phyloP scores from a whole-genome alignment of 2,888 invertebrate species.

The Holacanthella duospinosa region DNA sequence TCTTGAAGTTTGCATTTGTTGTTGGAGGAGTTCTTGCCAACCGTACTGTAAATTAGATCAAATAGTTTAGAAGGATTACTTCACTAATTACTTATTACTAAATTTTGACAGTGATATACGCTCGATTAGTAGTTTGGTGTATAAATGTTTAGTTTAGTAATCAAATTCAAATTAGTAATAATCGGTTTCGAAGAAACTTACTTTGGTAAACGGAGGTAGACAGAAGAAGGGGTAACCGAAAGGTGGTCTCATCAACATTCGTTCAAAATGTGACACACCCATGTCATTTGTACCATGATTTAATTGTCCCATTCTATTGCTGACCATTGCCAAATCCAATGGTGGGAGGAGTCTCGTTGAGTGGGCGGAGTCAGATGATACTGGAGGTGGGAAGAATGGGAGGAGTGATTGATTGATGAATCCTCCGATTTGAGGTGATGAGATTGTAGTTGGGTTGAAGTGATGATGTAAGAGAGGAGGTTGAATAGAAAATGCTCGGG shows the following conservation, averaged over 20 bases:
- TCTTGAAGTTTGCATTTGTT: constrained; percentile 35
- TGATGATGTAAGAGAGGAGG: not conserved
- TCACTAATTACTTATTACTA: not conserved
- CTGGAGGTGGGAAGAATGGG: not conserved
- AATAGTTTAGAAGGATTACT: no score
- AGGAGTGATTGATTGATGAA: not conserved
- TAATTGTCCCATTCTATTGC: not conserved
- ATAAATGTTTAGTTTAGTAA: no score
- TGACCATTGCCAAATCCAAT: not conserved
- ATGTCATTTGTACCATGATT: not conserved
- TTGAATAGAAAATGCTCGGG: not conserved
- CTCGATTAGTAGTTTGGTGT: not conserved
- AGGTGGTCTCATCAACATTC: constrained; percentile 7
- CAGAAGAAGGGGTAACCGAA: constrained; percentile 31
- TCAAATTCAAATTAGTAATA: no score
- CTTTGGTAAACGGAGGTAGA: constrained; percentile 45
- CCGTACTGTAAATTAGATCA: constrained; percentile 33
- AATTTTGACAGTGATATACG: not conserved
- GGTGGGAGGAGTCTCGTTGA: not conserved
- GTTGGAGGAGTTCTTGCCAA: constrained; percentile 41
- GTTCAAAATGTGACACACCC: not conserved
- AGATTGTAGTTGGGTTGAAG: not conserved
- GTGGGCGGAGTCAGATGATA: not conserved
- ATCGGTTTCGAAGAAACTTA: constrained; percentile 32
- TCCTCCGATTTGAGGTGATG: not conserved